Base-by-base conservation (phyloP, 2,888 invertebrate genomes). In the Scotopteryx bipunctaria region DNA sequence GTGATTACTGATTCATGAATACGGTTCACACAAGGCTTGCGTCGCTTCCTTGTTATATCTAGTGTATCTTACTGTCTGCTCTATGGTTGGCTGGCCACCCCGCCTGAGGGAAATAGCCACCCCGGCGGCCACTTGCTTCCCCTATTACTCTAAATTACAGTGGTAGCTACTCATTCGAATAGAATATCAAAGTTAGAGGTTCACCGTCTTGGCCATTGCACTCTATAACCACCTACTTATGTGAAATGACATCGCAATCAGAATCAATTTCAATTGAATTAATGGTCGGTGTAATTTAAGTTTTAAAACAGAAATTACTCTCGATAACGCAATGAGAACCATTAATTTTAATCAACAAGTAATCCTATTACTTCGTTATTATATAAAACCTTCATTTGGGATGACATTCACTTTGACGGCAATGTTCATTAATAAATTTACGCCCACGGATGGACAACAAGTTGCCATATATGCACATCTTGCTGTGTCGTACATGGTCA, bases 1-100 rank as follows among this genome's bases (percentile, higher is more conserved):
- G 46, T 46, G 52, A 52, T 61, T 54, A 57, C 46, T 8, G 57
- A 62, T 62, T 59, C 59, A 62, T 62, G 54, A 57, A 59, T 62
- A 47, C 61, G 37, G 54, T 61, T 59, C 55, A 56, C 57, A 52
- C 52, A 54, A 52, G 52, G 35, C 44, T 48, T 36, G 49, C 49
- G 11, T 52, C 38, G 55, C 53, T 61, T 63, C 59, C 61, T 57
- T 55, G 54, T 56, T 36, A 51, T 51, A 52, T 44, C 17, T 49
- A 31, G 54, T 58, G 47, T 64, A 57, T 63, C 59, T 65, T 57
- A 66, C 61, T 59, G 67, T 72, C 65, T 68, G 68, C 65, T 71
- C 72, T 67, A 73, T 67, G 78, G 69, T 78, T 65, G 69, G 73
- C 59, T 75, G 73, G 66, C 55, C 66, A 67, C 69, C 70, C 70